Evolutionary conservation across 2,888 invertebrate species (phyloP), one percentile per base, ranked within the genome.

Genomic region (Calameuta pallipes): DNA sequence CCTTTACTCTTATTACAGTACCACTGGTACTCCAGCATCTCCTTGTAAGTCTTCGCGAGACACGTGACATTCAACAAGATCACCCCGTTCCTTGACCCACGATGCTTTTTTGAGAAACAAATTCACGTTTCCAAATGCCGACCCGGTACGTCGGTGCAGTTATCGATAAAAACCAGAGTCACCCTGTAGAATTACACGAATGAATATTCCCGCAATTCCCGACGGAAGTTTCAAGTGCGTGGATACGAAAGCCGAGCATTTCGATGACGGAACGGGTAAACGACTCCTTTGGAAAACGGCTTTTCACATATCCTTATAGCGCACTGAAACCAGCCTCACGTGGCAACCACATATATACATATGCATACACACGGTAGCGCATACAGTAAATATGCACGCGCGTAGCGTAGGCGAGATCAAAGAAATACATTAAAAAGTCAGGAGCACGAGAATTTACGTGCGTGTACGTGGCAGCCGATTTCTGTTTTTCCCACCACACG

Each of bases 331-430:
- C 6, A 71, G 13, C 71, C 11, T 71, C 34, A 3, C 9, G 11
- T 23, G 15, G 11, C 9, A 71, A 23, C 12, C 12, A 31, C 9
- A 71, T 31, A 33, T n/a, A 31, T 3, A 33, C 3, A 33, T 1
- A 1, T 9, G n/a, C 13, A 23, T 30, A 15, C 9, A 31, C 70
- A 13, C 30, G 31, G 34, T 31, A 71, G 71, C 31, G 3, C 23
- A 56, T 56, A 23, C 31, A 73, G 41, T 31, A 35, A 11, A 74
- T 15, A 73, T 13, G 41, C 74, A 11, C 4, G 56, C 73, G 71
- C 36, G 77, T 37, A 71, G 56, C 36, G 70, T 36, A 71, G 76
- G 76, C 30, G 68, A 78, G 80, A 81, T 81, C 80, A 81, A 81
- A 79, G 80, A 68, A 79, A 76, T 77, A 74, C 77, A 75, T 71